Conservation (phyloP, 2,797 vertebrate species). For the Phrynocephalus guinanensis region DNA sequence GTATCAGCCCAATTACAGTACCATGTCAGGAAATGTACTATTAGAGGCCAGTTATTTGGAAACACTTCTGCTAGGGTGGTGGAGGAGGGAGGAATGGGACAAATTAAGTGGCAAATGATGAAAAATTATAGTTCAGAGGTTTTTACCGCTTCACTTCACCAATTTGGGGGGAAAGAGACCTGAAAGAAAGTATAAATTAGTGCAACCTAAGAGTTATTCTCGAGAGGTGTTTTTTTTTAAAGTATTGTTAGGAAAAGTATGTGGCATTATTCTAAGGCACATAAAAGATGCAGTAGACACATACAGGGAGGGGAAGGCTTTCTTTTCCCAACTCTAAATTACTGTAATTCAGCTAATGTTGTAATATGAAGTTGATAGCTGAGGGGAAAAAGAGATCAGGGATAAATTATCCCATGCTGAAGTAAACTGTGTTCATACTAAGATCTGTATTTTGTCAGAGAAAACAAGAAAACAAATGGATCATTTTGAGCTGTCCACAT, state of each 20-base stretch:
- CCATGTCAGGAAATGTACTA: neutral
- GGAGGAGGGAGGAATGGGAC: no score
- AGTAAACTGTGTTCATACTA: constrained; percentile 13
- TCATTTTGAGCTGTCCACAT: constrained; percentile 13
- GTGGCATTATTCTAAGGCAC: neutral
- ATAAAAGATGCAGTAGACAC: neutral
- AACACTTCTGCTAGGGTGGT: neutral
- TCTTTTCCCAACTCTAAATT: constrained; percentile 33
- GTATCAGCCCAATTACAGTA: neutral
- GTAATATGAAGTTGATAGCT: neutral
- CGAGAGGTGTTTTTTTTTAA: neutral
- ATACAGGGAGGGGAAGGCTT: neutral
- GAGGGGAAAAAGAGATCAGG: constrained; percentile 20
- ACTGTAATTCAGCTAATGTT: constrained; percentile 40
- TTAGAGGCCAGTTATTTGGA: neutral
- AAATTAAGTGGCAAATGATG: neutral
- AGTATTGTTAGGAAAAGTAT: neutral
- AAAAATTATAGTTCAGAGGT: neutral
- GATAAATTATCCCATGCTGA: constrained; percentile 30
- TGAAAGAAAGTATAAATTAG: neutral
- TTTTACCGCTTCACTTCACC: neutral
- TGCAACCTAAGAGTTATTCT: neutral
- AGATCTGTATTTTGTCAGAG: constrained; percentile 27
- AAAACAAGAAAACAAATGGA: neutral
- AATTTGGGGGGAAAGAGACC: neutral